Conservation (phyloP, 2,113 vertebrate species). For the Notechis scutatus region DNA sequence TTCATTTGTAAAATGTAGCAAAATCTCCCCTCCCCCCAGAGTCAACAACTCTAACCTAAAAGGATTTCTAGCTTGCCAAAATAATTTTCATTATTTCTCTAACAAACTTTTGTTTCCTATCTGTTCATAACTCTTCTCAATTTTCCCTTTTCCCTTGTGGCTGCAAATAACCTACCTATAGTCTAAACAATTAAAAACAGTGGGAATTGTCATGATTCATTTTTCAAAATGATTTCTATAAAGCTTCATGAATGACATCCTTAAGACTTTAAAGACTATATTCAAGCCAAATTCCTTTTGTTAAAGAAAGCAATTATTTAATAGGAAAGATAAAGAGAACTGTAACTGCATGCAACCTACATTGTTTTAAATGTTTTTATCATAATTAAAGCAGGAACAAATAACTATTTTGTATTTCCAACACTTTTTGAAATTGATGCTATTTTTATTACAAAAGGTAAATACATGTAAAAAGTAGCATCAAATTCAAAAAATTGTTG, state of each 20-base stretch:
- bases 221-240: not conserved
- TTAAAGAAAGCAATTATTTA: not conserved
- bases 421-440: not conserved
- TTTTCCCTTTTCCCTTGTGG: not conserved
- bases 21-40: not conserved
- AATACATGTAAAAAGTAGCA: not conserved
- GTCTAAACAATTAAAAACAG: not conserved
- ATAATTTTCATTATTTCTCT: not conserved
- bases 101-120: not conserved
- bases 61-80: not conserved
- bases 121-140: not conserved
- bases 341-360: not conserved
- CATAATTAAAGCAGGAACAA: not conserved
- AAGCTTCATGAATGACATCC: not conserved
- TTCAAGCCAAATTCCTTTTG: not conserved
- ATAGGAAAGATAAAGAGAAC: not conserved
- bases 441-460: not conserved
- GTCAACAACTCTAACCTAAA: not conserved
- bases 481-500: not conserved
- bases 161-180: not conserved
- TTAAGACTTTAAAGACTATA: not conserved
- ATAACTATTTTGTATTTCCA: not conserved
- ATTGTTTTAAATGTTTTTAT: not conserved
- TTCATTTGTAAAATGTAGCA: not conserved
- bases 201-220: not conserved